These are phyloP conservation scores for Rhabditoides inermis DNA, from an alignment of 2,888 invertebrate species.

Conservation along the genomic window DNA sequence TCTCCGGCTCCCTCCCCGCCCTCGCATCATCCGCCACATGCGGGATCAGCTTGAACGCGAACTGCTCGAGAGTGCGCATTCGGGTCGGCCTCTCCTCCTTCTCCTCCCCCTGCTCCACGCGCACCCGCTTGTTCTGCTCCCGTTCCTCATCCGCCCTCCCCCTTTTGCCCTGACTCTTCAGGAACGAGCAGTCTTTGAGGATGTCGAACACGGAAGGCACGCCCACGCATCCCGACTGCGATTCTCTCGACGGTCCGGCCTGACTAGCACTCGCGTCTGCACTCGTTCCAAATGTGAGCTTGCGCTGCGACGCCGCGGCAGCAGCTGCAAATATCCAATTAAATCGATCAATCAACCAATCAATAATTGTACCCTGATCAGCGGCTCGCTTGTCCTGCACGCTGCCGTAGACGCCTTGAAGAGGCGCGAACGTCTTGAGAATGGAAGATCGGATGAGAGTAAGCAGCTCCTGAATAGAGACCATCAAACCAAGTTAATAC, in stretches of 20 bases:
- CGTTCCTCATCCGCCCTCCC: neutral
- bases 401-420: slow-evolving; percentile 17
- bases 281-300: too few relatives aligned
- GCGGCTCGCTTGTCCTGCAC: too few relatives aligned
- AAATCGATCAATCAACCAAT: too few relatives aligned
- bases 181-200: neutral
- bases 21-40: neutral
- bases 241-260: neutral
- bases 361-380: too few relatives aligned
- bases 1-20: neutral
- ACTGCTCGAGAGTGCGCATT: slow-evolving; percentile 10
- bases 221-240: too few relatives aligned
- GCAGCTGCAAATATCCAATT: too few relatives aligned
- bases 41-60: slow-evolving; percentile 14
- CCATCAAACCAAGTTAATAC: too few relatives aligned
- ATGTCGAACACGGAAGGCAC: too few relatives aligned
- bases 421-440: slow-evolving; percentile 23
- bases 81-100: neutral
- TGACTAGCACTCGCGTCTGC: too few relatives aligned
- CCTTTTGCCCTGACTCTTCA: neutral
- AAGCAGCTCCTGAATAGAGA: slow-evolving; percentile 34
- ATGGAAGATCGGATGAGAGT: slow-evolving; percentile 41
- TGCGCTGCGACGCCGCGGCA: too few relatives aligned
- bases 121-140: neutral
- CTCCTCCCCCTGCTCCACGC: neutral